Evolutionary conservation across 2,888 invertebrate species (phyloP), one percentile per base, ranked within the genome.

Genomic region (Machimus rusticus): DNA sequence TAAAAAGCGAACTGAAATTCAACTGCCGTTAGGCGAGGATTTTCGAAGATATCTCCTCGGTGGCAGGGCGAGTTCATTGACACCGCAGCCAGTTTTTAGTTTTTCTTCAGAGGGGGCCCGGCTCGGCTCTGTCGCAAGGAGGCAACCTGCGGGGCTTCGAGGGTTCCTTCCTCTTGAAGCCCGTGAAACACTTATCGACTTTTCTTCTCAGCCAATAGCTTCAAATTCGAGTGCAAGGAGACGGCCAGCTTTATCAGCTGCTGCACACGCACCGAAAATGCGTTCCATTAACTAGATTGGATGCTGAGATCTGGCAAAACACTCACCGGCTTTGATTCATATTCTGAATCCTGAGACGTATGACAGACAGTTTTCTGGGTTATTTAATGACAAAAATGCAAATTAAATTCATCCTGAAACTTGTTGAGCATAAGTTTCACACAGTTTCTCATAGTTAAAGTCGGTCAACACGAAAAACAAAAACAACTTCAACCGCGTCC

Each of bases 111-210:
- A 79, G 79, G 46, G 79, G 79, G 51, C 51, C 79, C 43, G 79
- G 43, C n/a, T 55, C 43, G 79, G 43, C n/a, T 28, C 23, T 8
- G 46, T 23, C 46, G 46, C 14, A 34, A n/a, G n/a, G 51, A 79
- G 51, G 28, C 23, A 79, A 79, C 46, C 51, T 79, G 79, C 79
- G n/a, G 28, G 51, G 79, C 51, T 79, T 46, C 79, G 46, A 55
- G 79, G 79, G 46, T 6, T 28, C 43, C 51, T 51, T 79, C 51
- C 51, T 79, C 31, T 79, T 51, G 31, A 23, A 23, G 23, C 51
- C 31, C 51, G 79, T 79, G 79, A 79, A 79, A 51, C 28, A 79
- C 51, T 79, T 79, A 46, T 51, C 46, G 31, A 79, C n/a, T 46
- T 46, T 46, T 79, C 28, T 31, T 51, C 23, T 28, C 9, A 8